Evolutionary conservation across 2,888 invertebrate species (phyloP), one percentile per base, ranked within the genome.

Genomic region (Orchestes rusci): DNA sequence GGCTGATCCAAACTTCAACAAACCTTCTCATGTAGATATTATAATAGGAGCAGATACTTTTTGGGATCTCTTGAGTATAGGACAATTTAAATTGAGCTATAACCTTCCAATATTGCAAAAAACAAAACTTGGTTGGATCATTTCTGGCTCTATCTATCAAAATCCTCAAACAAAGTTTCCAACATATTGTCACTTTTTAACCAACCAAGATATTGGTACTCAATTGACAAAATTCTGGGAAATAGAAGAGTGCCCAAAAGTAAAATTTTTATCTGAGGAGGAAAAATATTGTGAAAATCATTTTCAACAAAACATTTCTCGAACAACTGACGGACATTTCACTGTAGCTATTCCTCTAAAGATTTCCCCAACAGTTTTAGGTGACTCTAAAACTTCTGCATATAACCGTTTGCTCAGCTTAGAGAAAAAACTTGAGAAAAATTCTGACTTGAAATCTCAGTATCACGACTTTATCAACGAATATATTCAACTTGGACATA

Each of bases 381-480:
- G 52, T 18, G 40, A 50, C 8, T 52, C 55, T 7, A 35, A 28
- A 33, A n/a, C 33, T 4, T 43, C 20, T 10, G 54, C 56, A 5
- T 33, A 28, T 4, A 49, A 46, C 13, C 19, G 53, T 12, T 53
- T 56, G 39, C 27, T 37, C 10, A 20, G 31, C n/a, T 23, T 54
- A 5, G 54, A 56, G 39, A 34, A 12, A 17, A 34, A 16, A 34
- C 17, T 16, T 10, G 7, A 3, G 12, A 45, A 52, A 13, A 46
- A 51, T 34, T 16, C 15, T 7, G 18, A 34, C 10, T 37, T 51
- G 29, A 10, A 20, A 5, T 15, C 18, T 27, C 32, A 48, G 16
- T 53, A 53, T 39, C 28, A 27, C 7, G 28, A 39, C 1, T 52
- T 52, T 31, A 50, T 50, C 41, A n/a, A 16, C 1, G 52, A 53